Conservation (phyloP, 2,113 vertebrate genomes). For the Prochilodus magdalenae region DNA sequence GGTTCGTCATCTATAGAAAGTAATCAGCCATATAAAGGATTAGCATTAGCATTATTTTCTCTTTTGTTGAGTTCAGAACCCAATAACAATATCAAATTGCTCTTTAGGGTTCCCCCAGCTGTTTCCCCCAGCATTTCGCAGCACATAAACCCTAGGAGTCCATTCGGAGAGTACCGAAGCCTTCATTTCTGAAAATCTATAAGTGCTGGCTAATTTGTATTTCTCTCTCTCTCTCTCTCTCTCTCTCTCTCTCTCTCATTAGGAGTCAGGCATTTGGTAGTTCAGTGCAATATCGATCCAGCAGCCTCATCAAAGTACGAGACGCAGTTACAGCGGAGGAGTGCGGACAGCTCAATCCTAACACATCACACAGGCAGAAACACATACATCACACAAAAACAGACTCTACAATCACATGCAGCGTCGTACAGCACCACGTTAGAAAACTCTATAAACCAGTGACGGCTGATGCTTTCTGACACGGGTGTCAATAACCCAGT, state of each 20-base stretch:
- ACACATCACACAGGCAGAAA: slow-evolving; percentile 9
- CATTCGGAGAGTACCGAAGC: background rate
- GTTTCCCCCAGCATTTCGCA: background rate
- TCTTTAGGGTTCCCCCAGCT: too few species aligned
- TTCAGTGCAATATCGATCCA: slow-evolving; percentile 46
- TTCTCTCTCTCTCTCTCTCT: slow-evolving; percentile 1
- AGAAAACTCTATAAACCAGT: too few species aligned
- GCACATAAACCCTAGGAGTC: background rate
- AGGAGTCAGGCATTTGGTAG: slow-evolving; percentile 51
- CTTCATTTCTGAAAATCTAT: slow-evolving; percentile 35
- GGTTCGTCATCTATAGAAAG: too few species aligned
- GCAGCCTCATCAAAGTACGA: slow-evolving; percentile 30
- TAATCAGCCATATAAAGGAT: too few species aligned
- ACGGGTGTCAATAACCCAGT: too few species aligned
- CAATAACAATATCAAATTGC: background rate
- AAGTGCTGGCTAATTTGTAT: slow-evolving; percentile 34
- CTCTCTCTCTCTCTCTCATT: slow-evolving; percentile 40
- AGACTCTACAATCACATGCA: background rate
- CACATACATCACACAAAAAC: slow-evolving; percentile 7
- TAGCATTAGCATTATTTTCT: background rate
- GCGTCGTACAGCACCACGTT: background rate
- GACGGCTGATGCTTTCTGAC: too few species aligned
- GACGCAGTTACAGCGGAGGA: slow-evolving; percentile 12
- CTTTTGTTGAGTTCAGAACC: background rate
- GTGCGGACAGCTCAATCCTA: slow-evolving; percentile 35